Evolutionary conservation across 2,888 invertebrate genomes (phyloP).

Genomic region (Drosophila anceps): DNA sequence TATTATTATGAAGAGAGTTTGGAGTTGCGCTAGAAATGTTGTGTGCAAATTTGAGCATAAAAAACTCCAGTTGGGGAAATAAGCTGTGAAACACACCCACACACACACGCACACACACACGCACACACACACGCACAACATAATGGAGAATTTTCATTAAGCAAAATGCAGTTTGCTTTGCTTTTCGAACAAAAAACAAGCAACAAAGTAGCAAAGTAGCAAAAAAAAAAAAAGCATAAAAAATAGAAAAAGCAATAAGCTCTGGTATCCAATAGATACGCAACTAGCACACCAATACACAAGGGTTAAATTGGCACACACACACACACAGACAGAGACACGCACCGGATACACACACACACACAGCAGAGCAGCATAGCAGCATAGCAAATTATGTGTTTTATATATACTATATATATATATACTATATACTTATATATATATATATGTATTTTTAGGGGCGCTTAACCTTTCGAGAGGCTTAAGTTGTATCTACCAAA

Average conservation of each 20-base stretch:
- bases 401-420: conserved; percentile 9
- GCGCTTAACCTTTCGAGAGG: conserved; percentile 71
- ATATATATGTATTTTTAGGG: conserved; percentile 66
- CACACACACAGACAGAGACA: conserved; percentile 14
- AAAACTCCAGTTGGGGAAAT: neutral
- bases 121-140: neutral
- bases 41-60: neutral
- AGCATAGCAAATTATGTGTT: conserved; percentile 60
- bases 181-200: conserved; percentile 15
- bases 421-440: conserved; percentile 24
- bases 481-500: conserved; percentile 72
- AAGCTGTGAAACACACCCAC: neutral
- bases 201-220: conserved; percentile 1
- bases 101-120: neutral
- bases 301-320: conserved; percentile 47
- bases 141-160: conserved; percentile 9
- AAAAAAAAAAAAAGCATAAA: neutral
- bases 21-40: neutral
- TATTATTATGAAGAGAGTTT: neutral
- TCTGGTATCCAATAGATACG: conserved; percentile 77
- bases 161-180: conserved; percentile 31
- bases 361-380: conserved; percentile 3
- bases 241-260: conserved; percentile 44
- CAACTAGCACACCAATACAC: conserved; percentile 64
- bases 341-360: conserved; percentile 13